Evolutionary conservation across 2,797 vertebrate species (phyloP), one percentile per base, ranked within the genome.

Genomic region (Hipposideros larvatus): DNA sequence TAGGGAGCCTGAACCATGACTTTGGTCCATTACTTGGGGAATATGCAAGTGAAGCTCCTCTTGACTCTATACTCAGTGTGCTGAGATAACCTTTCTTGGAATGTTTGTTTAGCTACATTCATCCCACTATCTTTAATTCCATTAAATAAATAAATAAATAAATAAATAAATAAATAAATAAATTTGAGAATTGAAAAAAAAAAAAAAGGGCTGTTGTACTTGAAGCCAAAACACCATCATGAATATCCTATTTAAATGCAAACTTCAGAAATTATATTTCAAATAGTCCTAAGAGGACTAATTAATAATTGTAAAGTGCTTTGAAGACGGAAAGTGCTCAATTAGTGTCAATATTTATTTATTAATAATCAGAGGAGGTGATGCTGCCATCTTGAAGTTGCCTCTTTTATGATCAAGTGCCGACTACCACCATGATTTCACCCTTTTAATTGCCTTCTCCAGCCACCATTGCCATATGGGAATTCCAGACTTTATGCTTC

Each of bases 301-400:
- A 98, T 98, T 98, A 98, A 98, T 98, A 98, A 97, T 96, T 94
- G 74, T 90, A 97, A 96, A 98, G 98, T 97, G 66, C 90, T 97
- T 97, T 95, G 96, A 97, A 98, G 98, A 97, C 3, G 96, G 79
- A 96, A 97, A 98, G 96, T 96, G 94, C 94, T 97, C 96, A 97
- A 98, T 97, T 97, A 98, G 79, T 4, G 7, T 98, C 97, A 98
- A 98, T 98, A 98, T 98, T 98, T 97, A 98, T 98, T 98, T 98
- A 97, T 97, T 97, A 97, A 98, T 96, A 96, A 97, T 97, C 95
- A 97, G 75, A 91, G 61, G 87, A 93, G 66, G 91, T 63, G 68
- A 95, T 95, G 73, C 96, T 97, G 87, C 96, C 96, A 97, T 97
- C 90, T 97, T 97, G 93, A 97, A 96, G 84, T 94, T 96, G 89